A percentile compares a stretch with the other conserved stretches of the same genome.
Conservation (phyloP, 2,113 vertebrate species). For the Geococcyx californianus region DNA sequence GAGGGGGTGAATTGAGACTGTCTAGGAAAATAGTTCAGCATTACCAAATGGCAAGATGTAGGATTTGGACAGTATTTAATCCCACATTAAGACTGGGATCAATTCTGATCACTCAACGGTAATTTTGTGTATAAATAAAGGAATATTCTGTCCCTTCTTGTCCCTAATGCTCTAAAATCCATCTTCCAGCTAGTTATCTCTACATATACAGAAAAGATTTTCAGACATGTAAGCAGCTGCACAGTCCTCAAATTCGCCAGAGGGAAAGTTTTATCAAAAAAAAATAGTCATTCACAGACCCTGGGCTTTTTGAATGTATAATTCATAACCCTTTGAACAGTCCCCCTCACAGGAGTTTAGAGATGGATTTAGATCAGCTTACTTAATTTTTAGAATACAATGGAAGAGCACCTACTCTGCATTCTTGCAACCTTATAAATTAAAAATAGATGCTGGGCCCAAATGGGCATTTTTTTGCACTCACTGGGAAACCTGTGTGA, state of each 20-base stretch:
- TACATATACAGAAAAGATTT: neutral
- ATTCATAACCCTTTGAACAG: conserved; percentile 49
- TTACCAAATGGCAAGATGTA: neutral
- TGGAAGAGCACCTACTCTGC: conserved; percentile 27
- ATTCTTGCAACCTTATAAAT: conserved; percentile 17
- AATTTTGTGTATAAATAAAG: neutral
- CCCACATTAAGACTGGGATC: neutral
- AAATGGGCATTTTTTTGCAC: neutral
- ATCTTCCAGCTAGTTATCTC: neutral
- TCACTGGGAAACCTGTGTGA: neutral
- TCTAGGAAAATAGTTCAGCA: neutral
- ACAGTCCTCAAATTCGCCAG: neutral
- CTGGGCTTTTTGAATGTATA: conserved; percentile 46
- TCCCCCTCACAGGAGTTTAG: conserved; percentile 29
- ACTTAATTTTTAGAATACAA: conserved; percentile 50
- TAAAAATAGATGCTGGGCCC: conserved; percentile 51
- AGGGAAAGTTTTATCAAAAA: neutral
- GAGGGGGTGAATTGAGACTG: neutral
- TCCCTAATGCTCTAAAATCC: neutral
- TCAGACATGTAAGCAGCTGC: neutral
- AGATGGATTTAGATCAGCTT: conserved; percentile 51
- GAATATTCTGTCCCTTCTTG: neutral
- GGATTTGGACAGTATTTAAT: neutral
- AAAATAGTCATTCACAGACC: neutral
- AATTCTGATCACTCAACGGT: neutral